phyloP scores from a whole-genome alignment of 2,113 vertebrate genomes.

The Sprattus sprattus region DNA sequence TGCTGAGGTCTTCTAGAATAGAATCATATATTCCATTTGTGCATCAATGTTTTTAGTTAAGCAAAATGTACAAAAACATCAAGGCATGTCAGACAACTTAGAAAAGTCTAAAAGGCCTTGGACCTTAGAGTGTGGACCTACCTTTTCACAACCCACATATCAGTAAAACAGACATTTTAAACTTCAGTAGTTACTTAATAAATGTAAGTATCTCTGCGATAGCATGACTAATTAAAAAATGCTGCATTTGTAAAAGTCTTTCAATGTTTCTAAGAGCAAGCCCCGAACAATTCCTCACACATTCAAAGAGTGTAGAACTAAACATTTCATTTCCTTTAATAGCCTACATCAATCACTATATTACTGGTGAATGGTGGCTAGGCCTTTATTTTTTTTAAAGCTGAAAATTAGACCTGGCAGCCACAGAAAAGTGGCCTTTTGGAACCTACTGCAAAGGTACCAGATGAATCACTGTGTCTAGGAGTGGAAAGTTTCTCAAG shows the following conservation, averaged over 20 bases:
- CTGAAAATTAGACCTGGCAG: background rate
- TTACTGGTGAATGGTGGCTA: background rate
- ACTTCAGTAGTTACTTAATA: background rate
- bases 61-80: too few relatives aligned
- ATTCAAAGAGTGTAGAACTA: background rate
- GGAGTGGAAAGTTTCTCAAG: too few relatives aligned
- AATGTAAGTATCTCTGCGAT: background rate
- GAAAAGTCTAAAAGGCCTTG: too few relatives aligned
- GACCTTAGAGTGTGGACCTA: too few relatives aligned
- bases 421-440: background rate
- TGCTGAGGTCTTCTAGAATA: too few relatives aligned
- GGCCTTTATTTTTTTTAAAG: too few relatives aligned
- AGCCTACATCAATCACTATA: background rate
- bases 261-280: background rate
- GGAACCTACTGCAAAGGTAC: background rate
- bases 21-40: too few relatives aligned
- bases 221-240: background rate
- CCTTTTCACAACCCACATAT: too few relatives aligned
- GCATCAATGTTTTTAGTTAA: too few relatives aligned
- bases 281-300: too few relatives aligned
- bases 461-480: too few relatives aligned
- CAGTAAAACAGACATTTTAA: background rate
- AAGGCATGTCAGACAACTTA: background rate
- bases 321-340: background rate
- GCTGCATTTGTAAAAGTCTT: background rate